Evolutionary conservation across 2,888 invertebrate species (phyloP).

Genomic region (Lysandra bellargus): DNA sequence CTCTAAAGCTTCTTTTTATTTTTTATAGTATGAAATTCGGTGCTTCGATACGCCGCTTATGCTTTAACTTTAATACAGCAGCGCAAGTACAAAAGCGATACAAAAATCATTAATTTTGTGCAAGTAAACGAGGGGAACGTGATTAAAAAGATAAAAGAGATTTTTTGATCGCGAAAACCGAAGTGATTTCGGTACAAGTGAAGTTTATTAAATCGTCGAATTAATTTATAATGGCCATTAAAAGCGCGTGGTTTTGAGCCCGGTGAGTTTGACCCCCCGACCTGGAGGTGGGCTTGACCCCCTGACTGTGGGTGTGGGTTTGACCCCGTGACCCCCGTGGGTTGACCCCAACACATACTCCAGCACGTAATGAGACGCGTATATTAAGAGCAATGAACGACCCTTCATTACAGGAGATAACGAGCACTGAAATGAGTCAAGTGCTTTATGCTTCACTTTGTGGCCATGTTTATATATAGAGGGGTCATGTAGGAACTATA

Average conservation of each 20-base stretch:
- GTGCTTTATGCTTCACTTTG: not conserved
- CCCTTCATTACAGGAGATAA: not conserved
- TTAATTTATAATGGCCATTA: constrained; percentile 23
- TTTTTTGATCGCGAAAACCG: constrained; percentile 5
- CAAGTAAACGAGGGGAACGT: not conserved
- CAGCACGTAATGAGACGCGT: constrained; percentile 13
- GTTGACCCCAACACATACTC: not conserved
- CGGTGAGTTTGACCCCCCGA: not conserved
- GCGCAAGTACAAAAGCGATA: not conserved
- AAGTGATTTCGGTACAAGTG: not conserved
- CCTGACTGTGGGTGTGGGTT: not conserved
- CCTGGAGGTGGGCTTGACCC: not conserved
- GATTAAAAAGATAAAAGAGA: constrained; percentile 7
- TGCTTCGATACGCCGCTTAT: not conserved
- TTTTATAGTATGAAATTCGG: too few species aligned
- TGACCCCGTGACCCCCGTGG: not conserved
- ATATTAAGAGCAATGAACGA: constrained; percentile 9
- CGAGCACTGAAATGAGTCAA: not conserved
- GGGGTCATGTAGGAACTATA: too few species aligned
- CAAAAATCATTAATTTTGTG: not conserved
- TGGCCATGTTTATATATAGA: not conserved
- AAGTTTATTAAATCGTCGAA: constrained; percentile 15
- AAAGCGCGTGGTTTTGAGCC: constrained; percentile 20
- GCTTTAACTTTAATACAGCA: not conserved
- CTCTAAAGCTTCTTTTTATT: too few species aligned